A percentile compares a stretch with the other conserved stretches of the same genome.
Conservation (phyloP, 1,140 invertebrate genomes). For the Aphis craccivora region DNA sequence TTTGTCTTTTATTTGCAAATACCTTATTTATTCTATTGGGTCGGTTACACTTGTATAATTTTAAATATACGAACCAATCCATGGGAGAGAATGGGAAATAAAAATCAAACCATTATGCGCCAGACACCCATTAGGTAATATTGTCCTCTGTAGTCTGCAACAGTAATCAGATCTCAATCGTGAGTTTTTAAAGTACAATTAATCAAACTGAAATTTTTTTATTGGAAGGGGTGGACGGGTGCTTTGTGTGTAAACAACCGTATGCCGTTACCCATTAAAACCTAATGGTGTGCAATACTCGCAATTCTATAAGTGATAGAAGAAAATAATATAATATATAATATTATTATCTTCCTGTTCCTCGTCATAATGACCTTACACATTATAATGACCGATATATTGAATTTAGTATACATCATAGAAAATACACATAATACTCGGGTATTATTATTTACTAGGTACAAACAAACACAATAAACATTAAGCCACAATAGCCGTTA, state of each 20-base stretch:
- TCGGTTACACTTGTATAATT: neutral
- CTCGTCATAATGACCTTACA: neutral
- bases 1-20: neutral
- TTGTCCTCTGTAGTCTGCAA: neutral
- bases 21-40: neutral
- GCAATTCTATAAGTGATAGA: neutral
- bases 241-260: neutral
- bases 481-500: constrained; percentile 19
- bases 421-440: neutral
- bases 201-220: neutral
- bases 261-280: constrained; percentile 16
- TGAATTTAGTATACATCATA: neutral
- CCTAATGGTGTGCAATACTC: constrained; percentile 36
- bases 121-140: neutral
- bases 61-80: neutral
- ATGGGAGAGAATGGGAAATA: neutral
- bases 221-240: neutral
- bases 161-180: neutral
- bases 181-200: constrained; percentile 9
- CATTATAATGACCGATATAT: constrained; percentile 40
- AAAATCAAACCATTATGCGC: neutral
- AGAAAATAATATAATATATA: neutral
- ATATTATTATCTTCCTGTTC: constrained; percentile 44
- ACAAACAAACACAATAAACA: constrained; percentile 38
- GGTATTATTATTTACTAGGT: constrained; percentile 29